Percentiles rank a stretch among this genome's conserved stretches.
These are phyloP conservation scores for Lacerta viridis DNA, from an alignment of 2,797 vertebrate genomes.

Conservation along the genomic window DNA sequence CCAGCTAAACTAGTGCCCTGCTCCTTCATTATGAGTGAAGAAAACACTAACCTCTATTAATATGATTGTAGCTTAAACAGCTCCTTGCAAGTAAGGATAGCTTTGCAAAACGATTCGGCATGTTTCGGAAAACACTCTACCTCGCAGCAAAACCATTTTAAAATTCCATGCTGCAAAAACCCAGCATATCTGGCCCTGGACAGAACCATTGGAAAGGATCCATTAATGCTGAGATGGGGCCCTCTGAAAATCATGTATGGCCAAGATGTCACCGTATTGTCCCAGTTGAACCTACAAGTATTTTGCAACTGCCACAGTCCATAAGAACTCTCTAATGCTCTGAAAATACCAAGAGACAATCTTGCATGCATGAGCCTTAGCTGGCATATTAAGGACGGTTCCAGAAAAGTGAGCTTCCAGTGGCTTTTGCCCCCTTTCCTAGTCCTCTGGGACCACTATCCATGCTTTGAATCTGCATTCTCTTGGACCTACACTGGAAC, in stretches of 20 bases:
- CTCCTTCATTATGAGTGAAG: neutral
- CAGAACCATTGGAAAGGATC: neutral
- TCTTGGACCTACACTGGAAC: neutral
- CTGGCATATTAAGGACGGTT: fast-evolving
- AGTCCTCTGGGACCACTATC: neutral
- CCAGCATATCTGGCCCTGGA: conserved; percentile 14
- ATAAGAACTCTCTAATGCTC: fast-evolving
- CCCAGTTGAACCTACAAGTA: neutral
- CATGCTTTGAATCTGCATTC: neutral
- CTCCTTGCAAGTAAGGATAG: conserved; percentile 16
- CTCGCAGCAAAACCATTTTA: neutral
- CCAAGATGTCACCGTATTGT: neutral
- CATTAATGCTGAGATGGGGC: neutral
- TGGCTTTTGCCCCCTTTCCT: neutral
- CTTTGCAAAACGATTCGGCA: conserved; percentile 4
- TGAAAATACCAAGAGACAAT: fast-evolving
- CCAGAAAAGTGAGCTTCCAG: fast-evolving
- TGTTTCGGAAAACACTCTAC: neutral
- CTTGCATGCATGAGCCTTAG: neutral
- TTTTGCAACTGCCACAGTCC: fast-evolving
- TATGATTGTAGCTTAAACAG: neutral
- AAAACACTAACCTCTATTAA: conserved; percentile 14
- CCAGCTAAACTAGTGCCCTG: neutral
- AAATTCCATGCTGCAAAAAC: neutral
- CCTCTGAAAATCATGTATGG: neutral